Conservation (phyloP, 2,888 invertebrate genomes). For the Mongoloraphidia duomilia region DNA sequence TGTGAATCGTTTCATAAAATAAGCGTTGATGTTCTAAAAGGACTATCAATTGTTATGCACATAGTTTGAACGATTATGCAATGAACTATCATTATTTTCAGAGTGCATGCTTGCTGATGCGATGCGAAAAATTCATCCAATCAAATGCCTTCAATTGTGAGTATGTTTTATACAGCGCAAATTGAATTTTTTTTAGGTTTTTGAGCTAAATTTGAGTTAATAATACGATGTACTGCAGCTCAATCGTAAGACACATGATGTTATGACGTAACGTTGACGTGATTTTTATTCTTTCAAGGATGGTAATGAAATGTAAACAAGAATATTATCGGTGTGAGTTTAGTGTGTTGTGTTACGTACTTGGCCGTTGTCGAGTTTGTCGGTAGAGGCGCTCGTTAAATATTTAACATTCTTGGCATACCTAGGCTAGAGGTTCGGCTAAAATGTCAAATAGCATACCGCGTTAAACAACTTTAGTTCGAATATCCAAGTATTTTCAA, state of each 20-base stretch:
- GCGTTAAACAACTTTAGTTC: slow-evolving; percentile 18
- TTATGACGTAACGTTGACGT: background rate
- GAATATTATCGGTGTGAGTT: slow-evolving; percentile 1
- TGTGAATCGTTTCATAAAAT: too few species aligned
- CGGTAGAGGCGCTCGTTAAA: slow-evolving; percentile 47
- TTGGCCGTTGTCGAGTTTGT: slow-evolving; percentile 32
- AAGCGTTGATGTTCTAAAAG: too few species aligned
- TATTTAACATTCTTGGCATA: slow-evolving; percentile 53
- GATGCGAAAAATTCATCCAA: slow-evolving; percentile 21
- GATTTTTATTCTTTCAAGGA: background rate
- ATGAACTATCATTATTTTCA: too few species aligned
- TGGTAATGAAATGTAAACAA: background rate
- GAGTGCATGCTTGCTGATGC: slow-evolving; percentile 20
- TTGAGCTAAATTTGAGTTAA: background rate
- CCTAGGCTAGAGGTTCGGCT: slow-evolving; percentile 53
- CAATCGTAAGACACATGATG: background rate
- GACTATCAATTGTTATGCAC: too few species aligned
- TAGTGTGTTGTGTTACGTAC: background rate
- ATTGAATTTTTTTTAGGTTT: background rate
- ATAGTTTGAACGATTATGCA: too few species aligned
- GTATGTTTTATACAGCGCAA: background rate
- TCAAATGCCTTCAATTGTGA: slow-evolving; percentile 5
- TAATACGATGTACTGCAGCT: background rate
- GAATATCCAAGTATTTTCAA: too few species aligned
- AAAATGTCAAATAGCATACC: slow-evolving; percentile 51